Evolutionary conservation across 1,140 invertebrate genomes (phyloP), one percentile per base, ranked within the genome.

Genomic region (Rhyzopertha dominica): DNA sequence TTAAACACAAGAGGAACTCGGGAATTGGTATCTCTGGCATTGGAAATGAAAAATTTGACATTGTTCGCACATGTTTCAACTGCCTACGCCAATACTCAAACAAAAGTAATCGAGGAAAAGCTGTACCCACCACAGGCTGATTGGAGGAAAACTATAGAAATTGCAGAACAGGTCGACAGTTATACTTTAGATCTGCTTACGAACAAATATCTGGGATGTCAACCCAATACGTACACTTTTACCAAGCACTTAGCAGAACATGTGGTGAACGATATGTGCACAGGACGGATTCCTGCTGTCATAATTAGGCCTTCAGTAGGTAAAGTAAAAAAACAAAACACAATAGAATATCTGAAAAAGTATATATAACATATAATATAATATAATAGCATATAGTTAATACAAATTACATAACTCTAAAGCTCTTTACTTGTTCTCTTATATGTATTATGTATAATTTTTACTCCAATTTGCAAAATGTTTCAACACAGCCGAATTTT

Each of bases 271-370:
- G 82, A 88, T 50, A 78, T 86, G 49, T 73, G 71, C 8, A 63
- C 66, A 29, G 74, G 78, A 38, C 59, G 68, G 20, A 56, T 98
- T 18, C 92, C 92, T 0, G 69, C 84, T 3, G 78, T 87, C 1
- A 87, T 98, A 47, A 80, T 91, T 19, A 75, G 94, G 59, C 94
- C 94, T 0, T 95, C 93, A 0, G 95, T 96, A 59, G 88, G 85
- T 85, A n/a, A 72, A 68, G 58, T 39, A 34, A 38, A 44, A 23
- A 42, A 17, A 7, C 14, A 23, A 32, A n/a, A n/a, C n/a, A n/a
- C n/a, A n/a, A n/a, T n/a, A n/a, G n/a, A n/a, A n/a, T n/a, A n/a
- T n/a, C n/a, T n/a, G n/a, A n/a, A n/a, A n/a, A n/a, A n/a, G n/a
- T n/a, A n/a, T n/a, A n/a, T n/a, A n/a, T n/a, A n/a, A n/a, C n/a